Evolutionary conservation across 1,140 invertebrate genomes (phyloP).

Genomic region (Euwallacea similis): DNA sequence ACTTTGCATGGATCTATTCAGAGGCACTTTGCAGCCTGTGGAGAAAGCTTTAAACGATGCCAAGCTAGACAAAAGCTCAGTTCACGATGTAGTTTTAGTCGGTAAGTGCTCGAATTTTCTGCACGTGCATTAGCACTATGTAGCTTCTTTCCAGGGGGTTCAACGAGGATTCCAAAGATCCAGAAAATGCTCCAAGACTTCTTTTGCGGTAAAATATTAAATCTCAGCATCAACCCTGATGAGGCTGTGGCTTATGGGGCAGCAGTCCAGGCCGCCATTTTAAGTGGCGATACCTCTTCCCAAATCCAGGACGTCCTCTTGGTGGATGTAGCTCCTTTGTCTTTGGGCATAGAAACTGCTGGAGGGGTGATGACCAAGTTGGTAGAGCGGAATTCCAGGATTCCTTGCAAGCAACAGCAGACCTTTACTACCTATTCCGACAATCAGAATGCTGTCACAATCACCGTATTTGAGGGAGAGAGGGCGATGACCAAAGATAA

Average conservation of each 20-base stretch:
- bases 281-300: slow-evolving; percentile 68
- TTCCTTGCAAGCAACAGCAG: slow-evolving; percentile 70
- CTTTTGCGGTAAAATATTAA: slow-evolving; percentile 66
- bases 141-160: slow-evolving; percentile 55
- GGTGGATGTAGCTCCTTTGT: slow-evolving; percentile 72
- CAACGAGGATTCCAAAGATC: slow-evolving; percentile 68
- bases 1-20: slow-evolving; percentile 80
- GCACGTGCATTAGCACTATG: not conserved
- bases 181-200: slow-evolving; percentile 68
- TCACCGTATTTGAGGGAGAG: slow-evolving; percentile 59
- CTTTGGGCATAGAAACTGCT: slow-evolving; percentile 71
- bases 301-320: slow-evolving; percentile 75
- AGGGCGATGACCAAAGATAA: slow-evolving; percentile 52
- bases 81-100: slow-evolving; percentile 69
- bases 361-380: slow-evolving; percentile 68
- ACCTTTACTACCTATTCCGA: slow-evolving; percentile 67
- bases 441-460: slow-evolving; percentile 75
- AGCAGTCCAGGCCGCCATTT: slow-evolving; percentile 76
- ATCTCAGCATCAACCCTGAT: slow-evolving; percentile 78
- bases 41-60: slow-evolving; percentile 75
- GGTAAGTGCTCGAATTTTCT: slow-evolving; percentile 29
- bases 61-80: slow-evolving; percentile 70
- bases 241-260: slow-evolving; percentile 75
- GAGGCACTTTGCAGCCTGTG: slow-evolving; percentile 69
- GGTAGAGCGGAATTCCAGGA: slow-evolving; percentile 69